phyloP scores from a whole-genome alignment of 2,113 vertebrate genomes.

The Cyprinodon brontotheroides region DNA sequence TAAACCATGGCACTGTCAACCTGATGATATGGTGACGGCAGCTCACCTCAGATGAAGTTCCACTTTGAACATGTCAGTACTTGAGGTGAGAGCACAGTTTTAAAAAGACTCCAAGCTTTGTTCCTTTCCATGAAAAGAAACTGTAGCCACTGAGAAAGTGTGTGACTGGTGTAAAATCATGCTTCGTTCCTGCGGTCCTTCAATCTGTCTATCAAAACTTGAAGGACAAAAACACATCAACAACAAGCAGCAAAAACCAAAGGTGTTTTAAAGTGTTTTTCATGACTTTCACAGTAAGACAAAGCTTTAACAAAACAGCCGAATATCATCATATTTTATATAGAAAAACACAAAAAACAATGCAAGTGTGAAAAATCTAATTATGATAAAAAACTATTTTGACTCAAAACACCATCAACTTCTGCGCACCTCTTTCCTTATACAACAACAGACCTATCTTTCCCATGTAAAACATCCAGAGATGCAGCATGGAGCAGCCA shows the following conservation, averaged over 20 bases:
- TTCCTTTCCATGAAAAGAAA: conserved; percentile 28
- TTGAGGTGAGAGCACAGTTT: conserved; percentile 47
- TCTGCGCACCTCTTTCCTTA: too few relatives aligned
- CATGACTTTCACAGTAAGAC: conserved; percentile 29
- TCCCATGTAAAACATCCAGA: too few relatives aligned
- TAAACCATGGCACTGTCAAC: conserved; percentile 19
- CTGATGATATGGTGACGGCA: conserved; percentile 55
- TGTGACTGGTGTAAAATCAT: conserved; percentile 31
- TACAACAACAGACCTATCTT: too few relatives aligned
- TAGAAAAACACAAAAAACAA: too few relatives aligned
- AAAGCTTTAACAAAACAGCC: not conserved
- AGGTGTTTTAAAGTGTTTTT: conserved; percentile 24
- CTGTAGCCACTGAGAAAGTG: conserved; percentile 20
- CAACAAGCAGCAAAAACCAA: conserved; percentile 6
- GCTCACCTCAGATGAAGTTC: conserved; percentile 54
- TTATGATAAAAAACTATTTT: too few relatives aligned
- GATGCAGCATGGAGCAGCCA: too few relatives aligned
- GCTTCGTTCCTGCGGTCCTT: conserved; percentile 3
- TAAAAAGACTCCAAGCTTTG: conserved; percentile 33
- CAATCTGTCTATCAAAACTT: conserved; percentile 8
- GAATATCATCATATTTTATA: too few relatives aligned
- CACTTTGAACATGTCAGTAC: conserved; percentile 45
- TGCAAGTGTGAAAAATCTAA: too few relatives aligned
- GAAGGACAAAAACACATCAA: conserved; percentile 10
- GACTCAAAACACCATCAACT: too few relatives aligned